Base-by-base conservation (phyloP, 2,113 vertebrate species). In the Marmota flaviventris region DNA sequence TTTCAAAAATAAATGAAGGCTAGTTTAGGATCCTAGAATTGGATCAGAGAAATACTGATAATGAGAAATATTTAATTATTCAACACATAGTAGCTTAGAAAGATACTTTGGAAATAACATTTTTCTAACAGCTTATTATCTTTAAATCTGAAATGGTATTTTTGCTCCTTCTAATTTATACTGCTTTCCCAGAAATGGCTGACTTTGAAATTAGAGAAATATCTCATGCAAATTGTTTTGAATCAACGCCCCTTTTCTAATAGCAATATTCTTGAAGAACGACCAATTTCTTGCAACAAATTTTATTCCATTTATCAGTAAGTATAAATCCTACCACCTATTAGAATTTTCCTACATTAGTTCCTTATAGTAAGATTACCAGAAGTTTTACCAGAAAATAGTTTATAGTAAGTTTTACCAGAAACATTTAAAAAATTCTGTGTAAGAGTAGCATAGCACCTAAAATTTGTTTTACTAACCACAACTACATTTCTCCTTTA, bases 341-440 rank as follows among this genome's bases (percentile, higher is more conserved):
- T 82, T 78, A 91, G 29, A 94, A 79, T 76, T 58, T 83, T 85
- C 7, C 67, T 82, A 0, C 63, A 12, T 78, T 65, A 34, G n/a
- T 91, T 6, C 17, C 12, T 37, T 65, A 1, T n/a, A 81, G 25
- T 85, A 83, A 5, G 8, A 32, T 73, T 93, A 87, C 2, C 9
- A 75, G 75, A n/a, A 78, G 4, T 79, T 89, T 92, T 39, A 92
- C 39, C 14, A 75, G 17, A 83, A 67, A 78, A 51, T 51, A 51
- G 13, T 79, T 0, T 34, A 69, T 67, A 78, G 18, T 79, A n/a
- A 78, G 6, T 70, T 89, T 92, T 39, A 92, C 39, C 14, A 75
- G 17, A 83, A 67, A 75, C 29, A 93, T 92, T 96, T 93, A 45
- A 83, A 65, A 79, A 78, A 92, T 95, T 93, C 58, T 61, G 12